Base-by-base conservation (phyloP, 2,113 vertebrate genomes). In the Ictalurus furcatus region DNA sequence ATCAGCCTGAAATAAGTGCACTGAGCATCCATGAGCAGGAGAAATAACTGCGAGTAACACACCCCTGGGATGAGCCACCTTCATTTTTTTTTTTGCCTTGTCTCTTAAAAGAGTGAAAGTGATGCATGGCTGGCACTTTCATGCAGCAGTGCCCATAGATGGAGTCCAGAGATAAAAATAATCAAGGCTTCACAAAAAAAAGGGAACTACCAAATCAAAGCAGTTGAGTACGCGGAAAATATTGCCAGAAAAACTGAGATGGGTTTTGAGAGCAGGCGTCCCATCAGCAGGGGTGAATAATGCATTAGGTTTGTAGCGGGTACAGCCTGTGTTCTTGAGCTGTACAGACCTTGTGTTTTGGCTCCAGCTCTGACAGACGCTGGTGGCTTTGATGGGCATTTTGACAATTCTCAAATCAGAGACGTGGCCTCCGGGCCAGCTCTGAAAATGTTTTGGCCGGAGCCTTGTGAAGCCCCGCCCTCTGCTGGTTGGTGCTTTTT, bases 331-430 rank as follows among this genome's bases (percentile, higher is more conserved):
- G 85, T 87, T 84, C 59, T 74, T 34, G 37, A 87, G 21, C 80
- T 59, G 73, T 83, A 40, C 54, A 91, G 78, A 34, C 84, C 87
- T 82, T 87, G 82, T 81, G 58, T 88, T 85, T 89, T 85, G 80
- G 69, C 79, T 40, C 59, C 58, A 1, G 28, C 28, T 48, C 28
- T 86, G 86, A 90, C 73, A 85, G 85, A 88, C 11, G 56, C 83
- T 81, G 88, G 86, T 78, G 87, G 85, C 65, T 87, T 89, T 86
- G 91, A 92, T 89, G 11, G 86, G 84, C 89, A 80, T 83, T 82
- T 89, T 92, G 90, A 91, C 92, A 90, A 90, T 58, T 85, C 79
- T 91, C 81, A 48, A 54, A 85, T 92, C 84, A 81, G 52, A 61
- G 52, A 84, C 21, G 23, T 79, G 67, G 67, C 40, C 84, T 82